A percentile compares a stretch with the other conserved stretches of the same genome.
These are phyloP conservation scores for Lasaia peninsularis DNA, from an alignment of 1,140 invertebrate species.

Conservation along the genomic window DNA sequence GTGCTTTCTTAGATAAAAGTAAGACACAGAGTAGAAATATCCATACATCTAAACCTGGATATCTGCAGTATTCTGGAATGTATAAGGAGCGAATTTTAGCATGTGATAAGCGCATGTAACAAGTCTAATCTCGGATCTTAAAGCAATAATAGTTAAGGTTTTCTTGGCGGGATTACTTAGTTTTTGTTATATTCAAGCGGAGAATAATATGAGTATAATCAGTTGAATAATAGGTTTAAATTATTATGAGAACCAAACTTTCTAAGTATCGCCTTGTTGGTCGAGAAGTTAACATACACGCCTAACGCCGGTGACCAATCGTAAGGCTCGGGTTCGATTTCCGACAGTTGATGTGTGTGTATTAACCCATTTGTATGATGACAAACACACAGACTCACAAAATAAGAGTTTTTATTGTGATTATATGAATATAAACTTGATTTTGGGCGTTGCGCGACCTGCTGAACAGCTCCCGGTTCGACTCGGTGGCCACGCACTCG, in stretches of 20 bases:
- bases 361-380: too few relatives aligned
- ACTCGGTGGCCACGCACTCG: too few relatives aligned
- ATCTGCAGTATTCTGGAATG: not conserved
- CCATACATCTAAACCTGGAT: not conserved
- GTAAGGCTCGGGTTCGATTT: too few relatives aligned
- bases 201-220: not conserved
- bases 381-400: too few relatives aligned
- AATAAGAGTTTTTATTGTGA: too few relatives aligned
- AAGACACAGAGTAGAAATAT: not conserved
- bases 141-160: constrained; percentile 3
- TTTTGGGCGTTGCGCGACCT: too few relatives aligned
- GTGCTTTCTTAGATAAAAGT: constrained; percentile 9
- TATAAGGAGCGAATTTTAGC: not conserved
- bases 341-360: too few relatives aligned
- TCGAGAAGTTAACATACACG: too few relatives aligned
- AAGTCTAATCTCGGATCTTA: not conserved
- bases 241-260: not conserved
- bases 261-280: too few relatives aligned
- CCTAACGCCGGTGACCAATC: too few relatives aligned
- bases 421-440: too few relatives aligned
- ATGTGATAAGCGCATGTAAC: not conserved
- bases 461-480: too few relatives aligned
- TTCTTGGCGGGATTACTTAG: not conserved
- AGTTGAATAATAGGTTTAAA: not conserved
- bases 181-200: not conserved